These are phyloP conservation scores for Macrochelys suwanniensis DNA, from an alignment of 2,797 vertebrate species.

Conservation along the genomic window DNA sequence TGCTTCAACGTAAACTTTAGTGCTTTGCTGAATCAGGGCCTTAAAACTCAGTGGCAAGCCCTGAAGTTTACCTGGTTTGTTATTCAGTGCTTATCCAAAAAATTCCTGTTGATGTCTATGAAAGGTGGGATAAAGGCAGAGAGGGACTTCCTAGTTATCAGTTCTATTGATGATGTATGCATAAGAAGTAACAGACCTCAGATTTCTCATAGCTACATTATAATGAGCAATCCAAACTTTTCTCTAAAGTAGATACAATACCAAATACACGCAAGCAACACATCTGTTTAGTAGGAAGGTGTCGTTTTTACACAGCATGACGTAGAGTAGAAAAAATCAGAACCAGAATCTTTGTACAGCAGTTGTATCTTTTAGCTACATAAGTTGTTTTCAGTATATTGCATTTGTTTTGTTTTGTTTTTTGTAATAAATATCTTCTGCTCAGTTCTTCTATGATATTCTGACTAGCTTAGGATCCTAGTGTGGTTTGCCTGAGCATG, in stretches of 20 bases:
- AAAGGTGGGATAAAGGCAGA: background rate
- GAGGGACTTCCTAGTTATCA: background rate
- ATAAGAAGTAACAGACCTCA: conserved; percentile 7
- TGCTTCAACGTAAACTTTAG: too few species aligned
- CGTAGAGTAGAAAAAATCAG: conserved; percentile 50
- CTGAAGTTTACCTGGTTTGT: too few species aligned
- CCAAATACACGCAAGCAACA: conserved; percentile 52
- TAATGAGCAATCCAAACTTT: conserved; percentile 53
- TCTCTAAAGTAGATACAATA: conserved; percentile 48
- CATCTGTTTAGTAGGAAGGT: conserved; percentile 72
- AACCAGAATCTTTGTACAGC: background rate
- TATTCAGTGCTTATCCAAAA: background rate
- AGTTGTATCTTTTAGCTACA: conserved; percentile 65
- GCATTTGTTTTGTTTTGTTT: conserved; percentile 14
- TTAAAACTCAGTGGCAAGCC: too few species aligned
- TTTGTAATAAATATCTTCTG: background rate
- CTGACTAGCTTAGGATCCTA: background rate
- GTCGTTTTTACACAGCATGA: conserved; percentile 33
- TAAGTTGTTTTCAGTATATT: conserved; percentile 33
- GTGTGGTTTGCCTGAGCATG: background rate
- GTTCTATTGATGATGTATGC: background rate
- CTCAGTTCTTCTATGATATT: background rate
- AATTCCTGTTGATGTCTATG: background rate
- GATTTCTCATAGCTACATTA: conserved; percentile 49
- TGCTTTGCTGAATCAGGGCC: too few species aligned